A percentile compares a stretch with the other conserved stretches of the same genome.
phyloP scores from a whole-genome alignment of 2,113 vertebrate genomes.

The Camelus bactrianus region DNA sequence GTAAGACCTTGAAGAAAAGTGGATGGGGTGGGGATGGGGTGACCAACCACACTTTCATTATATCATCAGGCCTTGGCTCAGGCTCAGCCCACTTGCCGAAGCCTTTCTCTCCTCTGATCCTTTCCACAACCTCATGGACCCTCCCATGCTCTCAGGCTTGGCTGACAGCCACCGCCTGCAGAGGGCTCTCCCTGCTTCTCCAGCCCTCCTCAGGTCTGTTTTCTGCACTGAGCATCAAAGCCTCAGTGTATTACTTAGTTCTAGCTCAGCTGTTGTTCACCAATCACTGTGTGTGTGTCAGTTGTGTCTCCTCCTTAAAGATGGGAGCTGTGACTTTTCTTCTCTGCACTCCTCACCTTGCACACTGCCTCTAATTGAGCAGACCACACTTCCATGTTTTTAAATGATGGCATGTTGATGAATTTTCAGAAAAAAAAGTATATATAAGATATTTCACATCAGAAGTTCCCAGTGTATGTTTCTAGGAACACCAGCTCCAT shows the following conservation, averaged over 20 bases:
- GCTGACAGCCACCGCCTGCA: not conserved
- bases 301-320: not conserved
- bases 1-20: not conserved
- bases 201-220: too few relatives aligned
- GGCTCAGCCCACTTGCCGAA: fast-evolving
- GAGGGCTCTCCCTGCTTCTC: not conserved
- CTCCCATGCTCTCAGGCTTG: not conserved
- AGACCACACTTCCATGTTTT: not conserved
- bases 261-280: not conserved
- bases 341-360: not conserved
- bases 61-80: not conserved
- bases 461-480: not conserved
- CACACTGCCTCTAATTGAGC: not conserved
- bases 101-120: not conserved
- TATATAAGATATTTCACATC: not conserved
- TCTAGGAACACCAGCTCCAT: not conserved
- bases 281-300: fast-evolving
- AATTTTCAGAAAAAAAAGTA: not conserved
- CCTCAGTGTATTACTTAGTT: not conserved
- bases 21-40: fast-evolving
- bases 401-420: not conserved
- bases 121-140: not conserved
- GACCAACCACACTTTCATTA: not conserved
- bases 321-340: not conserved
- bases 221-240: not conserved